phyloP scores from a whole-genome alignment of 2,113 vertebrate genomes.

The Brachyhypopomus occidentalis region DNA sequence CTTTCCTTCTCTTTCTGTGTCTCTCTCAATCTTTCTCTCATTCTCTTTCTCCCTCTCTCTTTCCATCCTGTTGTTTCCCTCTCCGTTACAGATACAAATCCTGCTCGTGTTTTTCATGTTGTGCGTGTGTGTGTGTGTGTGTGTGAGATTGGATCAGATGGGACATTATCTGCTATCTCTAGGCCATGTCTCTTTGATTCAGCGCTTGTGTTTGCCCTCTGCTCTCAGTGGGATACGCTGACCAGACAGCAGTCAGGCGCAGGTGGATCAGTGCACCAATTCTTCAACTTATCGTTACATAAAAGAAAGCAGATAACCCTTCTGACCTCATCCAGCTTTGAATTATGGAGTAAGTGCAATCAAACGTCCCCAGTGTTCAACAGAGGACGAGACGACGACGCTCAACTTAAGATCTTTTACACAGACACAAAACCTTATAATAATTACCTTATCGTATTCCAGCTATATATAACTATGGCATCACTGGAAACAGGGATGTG shows the following conservation, averaged over 20 bases:
- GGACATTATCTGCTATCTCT: slow-evolving; percentile 54
- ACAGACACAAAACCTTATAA: slow-evolving; percentile 46
- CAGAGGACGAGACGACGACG: not conserved
- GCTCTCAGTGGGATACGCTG: slow-evolving; percentile 58
- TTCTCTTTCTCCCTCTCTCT: not conserved
- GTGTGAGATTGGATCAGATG: slow-evolving; percentile 43
- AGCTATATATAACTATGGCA: slow-evolving; percentile 64
- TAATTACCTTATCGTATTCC: slow-evolving; percentile 62
- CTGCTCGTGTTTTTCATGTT: too few relatives aligned
- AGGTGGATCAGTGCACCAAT: slow-evolving; percentile 52
- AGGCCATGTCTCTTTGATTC: slow-evolving; percentile 53
- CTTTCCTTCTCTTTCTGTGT: not conserved
- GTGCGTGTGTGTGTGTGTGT: slow-evolving; percentile 1
- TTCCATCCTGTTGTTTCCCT: too few relatives aligned
- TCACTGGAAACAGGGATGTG: slow-evolving; percentile 53
- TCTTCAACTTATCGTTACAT: slow-evolving; percentile 53
- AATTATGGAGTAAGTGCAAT: slow-evolving; percentile 34
- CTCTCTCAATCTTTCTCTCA: not conserved
- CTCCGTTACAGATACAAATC: too few relatives aligned
- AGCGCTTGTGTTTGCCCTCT: slow-evolving; percentile 46
- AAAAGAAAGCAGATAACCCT: slow-evolving; percentile 48
- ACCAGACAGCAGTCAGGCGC: slow-evolving; percentile 49
- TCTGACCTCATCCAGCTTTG: slow-evolving; percentile 31
- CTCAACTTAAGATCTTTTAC: not conserved
- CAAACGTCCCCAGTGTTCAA: slow-evolving; percentile 17